Percentiles rank a stretch among this genome's conserved stretches.
phyloP scores from a whole-genome alignment of 2,888 invertebrate species.

The Caenorhabditis becei region DNA sequence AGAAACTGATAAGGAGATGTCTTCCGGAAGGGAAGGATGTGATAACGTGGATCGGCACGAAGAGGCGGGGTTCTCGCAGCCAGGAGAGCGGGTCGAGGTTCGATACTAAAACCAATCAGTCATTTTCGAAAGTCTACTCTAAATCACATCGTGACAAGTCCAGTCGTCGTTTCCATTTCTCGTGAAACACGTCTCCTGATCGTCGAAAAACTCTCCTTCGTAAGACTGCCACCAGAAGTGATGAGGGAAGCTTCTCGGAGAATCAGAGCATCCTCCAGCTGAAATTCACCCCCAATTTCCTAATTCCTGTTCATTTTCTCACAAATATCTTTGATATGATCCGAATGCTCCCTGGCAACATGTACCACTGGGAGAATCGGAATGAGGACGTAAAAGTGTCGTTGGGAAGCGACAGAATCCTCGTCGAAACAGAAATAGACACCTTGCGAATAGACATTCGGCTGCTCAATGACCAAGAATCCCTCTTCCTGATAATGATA shows the following conservation, averaged over 20 bases:
- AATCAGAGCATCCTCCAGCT: conserved; percentile 30
- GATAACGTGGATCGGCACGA: conserved; percentile 9
- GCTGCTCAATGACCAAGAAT: conserved; percentile 37
- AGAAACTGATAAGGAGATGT: conserved; percentile 20
- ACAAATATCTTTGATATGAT: conserved; percentile 16
- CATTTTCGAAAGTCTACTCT: background rate
- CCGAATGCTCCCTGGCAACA: background rate
- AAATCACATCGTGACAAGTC: conserved; percentile 31
- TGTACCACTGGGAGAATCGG: conserved; percentile 34
- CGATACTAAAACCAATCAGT: conserved; percentile 4
- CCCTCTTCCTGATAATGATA: conserved; percentile 44
- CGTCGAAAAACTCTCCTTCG: conserved; percentile 19
- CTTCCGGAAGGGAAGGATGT: conserved; percentile 7
- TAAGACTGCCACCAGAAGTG: conserved; percentile 15
- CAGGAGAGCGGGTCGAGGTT: background rate
- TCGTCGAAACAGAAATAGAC: conserved; percentile 51
- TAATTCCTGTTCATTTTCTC: background rate
- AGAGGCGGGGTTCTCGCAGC: conserved; percentile 39
- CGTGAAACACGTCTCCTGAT: conserved; percentile 43
- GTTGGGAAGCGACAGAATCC: conserved; percentile 39
- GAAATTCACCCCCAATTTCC: background rate
- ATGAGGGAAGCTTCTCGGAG: conserved; percentile 25
- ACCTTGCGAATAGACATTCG: conserved; percentile 32
- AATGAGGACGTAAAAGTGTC: conserved; percentile 38
- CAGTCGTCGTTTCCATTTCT: conserved; percentile 32